These are phyloP conservation scores for Dascyllus trimaculatus DNA, from an alignment of 2,113 vertebrate genomes.

Conservation along the genomic window DNA sequence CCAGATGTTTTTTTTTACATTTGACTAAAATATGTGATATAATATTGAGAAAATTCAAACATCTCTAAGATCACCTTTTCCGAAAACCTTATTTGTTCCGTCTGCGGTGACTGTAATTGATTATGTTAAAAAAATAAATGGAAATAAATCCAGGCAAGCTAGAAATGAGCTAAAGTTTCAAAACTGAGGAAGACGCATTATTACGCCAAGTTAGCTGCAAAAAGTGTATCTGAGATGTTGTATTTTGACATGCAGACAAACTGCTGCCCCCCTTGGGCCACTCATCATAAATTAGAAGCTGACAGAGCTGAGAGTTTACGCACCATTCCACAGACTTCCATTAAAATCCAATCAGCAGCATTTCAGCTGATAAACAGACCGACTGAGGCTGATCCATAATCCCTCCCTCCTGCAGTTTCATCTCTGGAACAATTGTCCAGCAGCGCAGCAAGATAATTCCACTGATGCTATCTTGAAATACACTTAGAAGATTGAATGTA, in stretches of 20 bases:
- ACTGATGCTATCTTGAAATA: conserved; percentile 43
- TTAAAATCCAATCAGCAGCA: conserved; percentile 64
- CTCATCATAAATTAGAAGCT: conserved; percentile 17
- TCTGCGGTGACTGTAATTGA: too few species aligned
- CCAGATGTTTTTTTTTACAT: too few species aligned
- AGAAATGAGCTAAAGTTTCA: too few species aligned
- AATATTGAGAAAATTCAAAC: too few species aligned
- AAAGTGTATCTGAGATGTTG: not conserved
- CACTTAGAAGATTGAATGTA: conserved; percentile 11
- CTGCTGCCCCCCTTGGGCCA: conserved; percentile 2
- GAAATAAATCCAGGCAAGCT: too few species aligned
- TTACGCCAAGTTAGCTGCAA: not conserved
- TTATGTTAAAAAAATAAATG: too few species aligned
- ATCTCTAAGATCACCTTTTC: too few species aligned
- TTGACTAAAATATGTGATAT: too few species aligned
- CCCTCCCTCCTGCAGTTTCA: conserved; percentile 45
- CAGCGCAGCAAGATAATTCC: conserved; percentile 35
- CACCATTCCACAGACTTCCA: conserved; percentile 44
- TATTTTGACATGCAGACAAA: conserved; percentile 2
- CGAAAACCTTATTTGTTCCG: too few species aligned
- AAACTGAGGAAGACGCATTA: not conserved
- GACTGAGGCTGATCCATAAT: conserved; percentile 38
- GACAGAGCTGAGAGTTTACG: conserved; percentile 12
- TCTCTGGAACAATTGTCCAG: conserved; percentile 43
- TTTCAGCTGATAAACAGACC: conserved; percentile 52